Evolutionary conservation across 1,140 invertebrate species (phyloP).

Genomic region (Aethina tumida): DNA sequence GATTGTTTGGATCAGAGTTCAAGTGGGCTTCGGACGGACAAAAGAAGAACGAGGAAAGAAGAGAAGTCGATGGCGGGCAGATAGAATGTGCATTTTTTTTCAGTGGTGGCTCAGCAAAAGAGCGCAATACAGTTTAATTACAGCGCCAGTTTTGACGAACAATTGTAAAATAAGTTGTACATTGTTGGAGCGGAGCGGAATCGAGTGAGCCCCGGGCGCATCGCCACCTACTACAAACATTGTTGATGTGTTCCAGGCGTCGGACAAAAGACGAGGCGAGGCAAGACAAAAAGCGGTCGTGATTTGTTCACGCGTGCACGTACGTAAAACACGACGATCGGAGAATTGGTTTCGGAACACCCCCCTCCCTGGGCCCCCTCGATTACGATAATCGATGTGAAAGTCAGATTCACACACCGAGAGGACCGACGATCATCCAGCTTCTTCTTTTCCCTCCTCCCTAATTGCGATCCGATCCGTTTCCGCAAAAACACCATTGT

Average conservation of each 20-base stretch:
- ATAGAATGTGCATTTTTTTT: background rate
- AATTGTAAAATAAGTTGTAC: constrained; percentile 23
- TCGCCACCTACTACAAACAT: constrained; percentile 31
- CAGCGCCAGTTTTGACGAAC: constrained; percentile 20
- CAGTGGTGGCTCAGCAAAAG: constrained; percentile 5
- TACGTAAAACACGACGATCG: constrained; percentile 20
- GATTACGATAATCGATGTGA: constrained; percentile 26
- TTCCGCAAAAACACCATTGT: constrained; percentile 1
- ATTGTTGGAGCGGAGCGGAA: constrained; percentile 15
- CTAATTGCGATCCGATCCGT: background rate
- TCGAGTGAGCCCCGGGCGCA: constrained; percentile 16
- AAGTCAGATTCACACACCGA: constrained; percentile 21
- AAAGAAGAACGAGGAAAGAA: too few species aligned
- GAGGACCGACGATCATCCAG: too few species aligned
- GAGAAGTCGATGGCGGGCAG: background rate
- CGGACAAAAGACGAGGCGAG: constrained; percentile 21
- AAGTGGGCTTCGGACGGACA: too few species aligned
- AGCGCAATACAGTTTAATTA: constrained; percentile 21
- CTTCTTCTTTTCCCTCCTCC: background rate
- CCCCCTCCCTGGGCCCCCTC: too few species aligned
- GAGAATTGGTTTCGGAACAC: constrained; percentile 25
- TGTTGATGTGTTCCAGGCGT: constrained; percentile 23
- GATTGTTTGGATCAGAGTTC: too few species aligned
- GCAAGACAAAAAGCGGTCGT: constrained; percentile 24
- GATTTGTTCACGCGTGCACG: constrained; percentile 32